These are phyloP conservation scores for Drosophila persimilis DNA, from an alignment of 1,140 invertebrate genomes.

Conservation along the genomic window DNA sequence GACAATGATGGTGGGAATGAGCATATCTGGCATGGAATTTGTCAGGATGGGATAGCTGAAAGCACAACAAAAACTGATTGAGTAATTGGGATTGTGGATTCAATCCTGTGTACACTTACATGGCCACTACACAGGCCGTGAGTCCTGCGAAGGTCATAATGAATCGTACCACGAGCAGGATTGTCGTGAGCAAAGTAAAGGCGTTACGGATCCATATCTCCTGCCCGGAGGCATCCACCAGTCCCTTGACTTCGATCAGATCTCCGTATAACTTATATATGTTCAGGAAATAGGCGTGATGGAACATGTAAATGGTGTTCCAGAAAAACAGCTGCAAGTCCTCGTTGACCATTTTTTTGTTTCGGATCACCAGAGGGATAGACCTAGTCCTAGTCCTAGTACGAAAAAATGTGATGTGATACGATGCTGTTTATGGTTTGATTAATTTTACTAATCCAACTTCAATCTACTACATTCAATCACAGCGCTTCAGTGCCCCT, in stretches of 20 bases:
- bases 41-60: conserved; percentile 70
- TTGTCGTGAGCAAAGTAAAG: conserved; percentile 48
- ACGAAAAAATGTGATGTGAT: too few relatives aligned
- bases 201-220: conserved; percentile 55
- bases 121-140: conserved; percentile 64
- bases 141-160: conserved; percentile 58
- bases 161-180: conserved; percentile 55
- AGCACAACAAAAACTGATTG: background rate
- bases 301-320: conserved; percentile 62
- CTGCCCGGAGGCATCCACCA: conserved; percentile 32
- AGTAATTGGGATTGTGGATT: too few relatives aligned
- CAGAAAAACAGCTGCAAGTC: conserved; percentile 54
- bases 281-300: conserved; percentile 60
- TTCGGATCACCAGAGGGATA: too few relatives aligned
- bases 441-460: too few relatives aligned
- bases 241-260: conserved; percentile 39
- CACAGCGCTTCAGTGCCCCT: conserved; percentile 86
- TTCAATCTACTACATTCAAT: too few relatives aligned
- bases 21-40: conserved; percentile 58
- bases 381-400: too few relatives aligned
- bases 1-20: conserved; percentile 64
- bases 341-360: conserved; percentile 15
- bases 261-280: conserved; percentile 52
- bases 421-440: too few relatives aligned
- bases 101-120: conserved; percentile 46